Evolutionary conservation across 2,888 invertebrate species (phyloP), one percentile per base, ranked within the genome.

Genomic region (Patella depressa): DNA sequence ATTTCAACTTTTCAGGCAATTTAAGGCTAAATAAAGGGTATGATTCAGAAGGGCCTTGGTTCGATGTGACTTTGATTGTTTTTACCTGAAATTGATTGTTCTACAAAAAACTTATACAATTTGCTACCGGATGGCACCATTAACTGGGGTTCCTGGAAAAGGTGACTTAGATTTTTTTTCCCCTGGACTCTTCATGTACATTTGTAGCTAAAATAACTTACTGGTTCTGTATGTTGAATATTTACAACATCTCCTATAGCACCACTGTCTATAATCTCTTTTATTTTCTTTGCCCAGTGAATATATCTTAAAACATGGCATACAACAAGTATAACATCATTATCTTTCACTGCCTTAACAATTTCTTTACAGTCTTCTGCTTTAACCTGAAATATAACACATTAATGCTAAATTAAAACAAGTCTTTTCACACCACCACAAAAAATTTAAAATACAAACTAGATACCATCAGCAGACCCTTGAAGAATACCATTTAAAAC

Each of bases 281-380:
- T 91, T 45, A 92, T 87, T 74, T 88, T 90, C 69, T 78, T 84
- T 4, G 89, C 90, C 85, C 91, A 90, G 9, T 89, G 88, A 12
- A 89, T 88, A 82, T 92, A 92, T 57, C 92, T 85, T 14, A 92
- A 85, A 0, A 92, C 92, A 85, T 92, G 92, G 80, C 92, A 91
- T 2, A 93, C 92, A n/a, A 90, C 90, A 72, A 92, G 82, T 54
- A 91, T 84, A 0, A 91, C 89, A 24, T 87, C 84, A 81, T 90
- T 89, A 73, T 84, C 85, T 74, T 89, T 87, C 72, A 91, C 91
- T 7, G 89, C 88, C 24, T 85, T 77, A 4, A 90, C 90, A 75
- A 93, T 92, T 73, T 91, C 89, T 19, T 83, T 80, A 79, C 92
- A 93, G 76, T 92, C 92, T 71, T 89, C 89, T 53, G 88, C 88